Percentiles rank a stretch among this genome's conserved stretches.
Evolutionary conservation across 2,797 vertebrate genomes (phyloP).

Genomic region (Typhlichthys eigenmanni): DNA sequence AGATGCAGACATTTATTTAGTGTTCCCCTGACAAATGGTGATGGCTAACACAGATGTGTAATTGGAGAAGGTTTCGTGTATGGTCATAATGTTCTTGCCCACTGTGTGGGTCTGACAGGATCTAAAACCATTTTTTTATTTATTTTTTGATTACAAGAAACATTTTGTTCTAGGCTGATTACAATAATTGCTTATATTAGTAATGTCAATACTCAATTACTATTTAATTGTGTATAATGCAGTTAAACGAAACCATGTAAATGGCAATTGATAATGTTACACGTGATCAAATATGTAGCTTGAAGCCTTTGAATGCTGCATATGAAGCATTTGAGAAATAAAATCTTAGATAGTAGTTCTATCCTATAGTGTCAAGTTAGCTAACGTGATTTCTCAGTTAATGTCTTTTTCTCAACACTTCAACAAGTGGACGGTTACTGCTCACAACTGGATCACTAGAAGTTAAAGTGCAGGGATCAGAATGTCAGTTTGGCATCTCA

Average conservation of each 20-base stretch:
- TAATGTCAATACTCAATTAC: not conserved
- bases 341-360: too few relatives aligned
- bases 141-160: not conserved
- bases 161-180: not conserved
- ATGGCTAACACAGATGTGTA: slow-evolving; percentile 81
- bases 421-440: slow-evolving; percentile 24
- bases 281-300: too few relatives aligned
- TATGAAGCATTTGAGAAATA: too few relatives aligned
- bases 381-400: not conserved
- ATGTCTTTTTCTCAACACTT: slow-evolving; percentile 12
- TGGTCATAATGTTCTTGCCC: slow-evolving; percentile 37
- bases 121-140: not conserved
- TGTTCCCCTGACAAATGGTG: slow-evolving; percentile 66
- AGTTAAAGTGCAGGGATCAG: slow-evolving; percentile 61
- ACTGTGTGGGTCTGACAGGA: not conserved
- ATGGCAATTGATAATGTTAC: too few relatives aligned
- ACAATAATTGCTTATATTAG: not conserved
- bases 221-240: too few relatives aligned
- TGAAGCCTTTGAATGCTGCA: too few relatives aligned
- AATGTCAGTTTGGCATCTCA: slow-evolving; percentile 56
- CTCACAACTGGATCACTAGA: slow-evolving; percentile 33
- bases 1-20: slow-evolving; percentile 67
- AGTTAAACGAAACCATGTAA: too few relatives aligned
- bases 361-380: not conserved
- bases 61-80: slow-evolving; percentile 59